phyloP scores from a whole-genome alignment of 2,888 invertebrate species.

The Tachina fera region DNA sequence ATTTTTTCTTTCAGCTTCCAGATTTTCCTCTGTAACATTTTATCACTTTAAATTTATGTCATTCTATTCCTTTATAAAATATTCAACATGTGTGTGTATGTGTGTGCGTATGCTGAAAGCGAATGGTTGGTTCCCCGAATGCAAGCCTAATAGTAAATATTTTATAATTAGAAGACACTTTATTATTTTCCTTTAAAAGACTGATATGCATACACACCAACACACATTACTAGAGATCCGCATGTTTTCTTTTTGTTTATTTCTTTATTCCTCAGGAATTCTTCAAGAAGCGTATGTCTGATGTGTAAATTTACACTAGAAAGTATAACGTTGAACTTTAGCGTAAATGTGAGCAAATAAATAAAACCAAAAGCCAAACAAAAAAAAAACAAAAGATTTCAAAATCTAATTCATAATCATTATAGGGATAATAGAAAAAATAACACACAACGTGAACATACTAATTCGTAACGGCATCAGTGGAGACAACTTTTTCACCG shows the following conservation, averaged over 20 bases:
- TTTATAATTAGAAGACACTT: constrained; percentile 65
- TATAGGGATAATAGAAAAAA: constrained; percentile 2
- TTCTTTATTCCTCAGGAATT: constrained; percentile 16
- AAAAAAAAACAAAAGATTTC: constrained; percentile 11
- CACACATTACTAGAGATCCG: not conserved
- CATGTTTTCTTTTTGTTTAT: not conserved
- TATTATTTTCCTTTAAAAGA: constrained; percentile 43
- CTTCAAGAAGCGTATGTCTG: not conserved
- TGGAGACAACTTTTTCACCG: constrained; percentile 26
- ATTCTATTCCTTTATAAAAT: constrained; percentile 38
- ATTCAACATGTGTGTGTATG: not conserved
- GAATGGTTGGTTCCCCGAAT: not conserved
- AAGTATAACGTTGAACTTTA: constrained; percentile 65
- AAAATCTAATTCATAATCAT: constrained; percentile 51
- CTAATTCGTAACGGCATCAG: not conserved
- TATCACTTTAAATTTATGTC: constrained; percentile 61
- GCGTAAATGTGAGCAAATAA: constrained; percentile 33
- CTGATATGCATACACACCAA: not conserved
- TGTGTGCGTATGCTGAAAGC: constrained; percentile 24
- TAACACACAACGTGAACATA: not conserved
- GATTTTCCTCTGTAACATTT: constrained; percentile 4
- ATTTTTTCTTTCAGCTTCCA: not conserved
- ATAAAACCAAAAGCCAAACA: not conserved
- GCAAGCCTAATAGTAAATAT: constrained; percentile 33
- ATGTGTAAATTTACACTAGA: constrained; percentile 59